These are phyloP conservation scores for Clavelina lepadiformis DNA, from an alignment of 23 tunicate species.

Conservation along the genomic window DNA sequence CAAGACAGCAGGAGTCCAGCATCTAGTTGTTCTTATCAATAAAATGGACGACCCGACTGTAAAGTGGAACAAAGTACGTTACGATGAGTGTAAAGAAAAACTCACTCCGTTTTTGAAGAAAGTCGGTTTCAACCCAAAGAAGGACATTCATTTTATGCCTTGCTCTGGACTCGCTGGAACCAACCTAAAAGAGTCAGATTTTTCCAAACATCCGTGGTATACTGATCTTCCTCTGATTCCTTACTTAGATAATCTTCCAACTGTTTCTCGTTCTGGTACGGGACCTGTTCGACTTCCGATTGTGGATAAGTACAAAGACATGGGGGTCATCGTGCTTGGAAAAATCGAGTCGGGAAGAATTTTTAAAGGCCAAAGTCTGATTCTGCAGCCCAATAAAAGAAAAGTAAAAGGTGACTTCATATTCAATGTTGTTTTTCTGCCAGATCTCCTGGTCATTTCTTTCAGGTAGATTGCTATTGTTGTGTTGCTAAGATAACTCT, in stretches of 20 bases:
- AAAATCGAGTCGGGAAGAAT: conserved; percentile 91
- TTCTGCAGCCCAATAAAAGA: conserved; percentile 81
- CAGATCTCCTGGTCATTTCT: neutral
- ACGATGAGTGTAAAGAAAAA: conserved; percentile 87
- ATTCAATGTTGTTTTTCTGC: conserved; percentile 1
- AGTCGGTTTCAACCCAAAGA: conserved; percentile 94
- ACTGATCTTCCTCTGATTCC: conserved; percentile 85
- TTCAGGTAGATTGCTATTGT: no score
- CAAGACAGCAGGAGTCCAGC: conserved; percentile 92
- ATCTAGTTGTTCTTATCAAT: conserved; percentile 80
- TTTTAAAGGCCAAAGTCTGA: conserved; percentile 62
- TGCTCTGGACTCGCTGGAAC: conserved; percentile 95
- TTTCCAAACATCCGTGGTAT: conserved; percentile 93
- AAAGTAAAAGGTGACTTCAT: conserved; percentile 73
- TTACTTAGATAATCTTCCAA: conserved; percentile 88
- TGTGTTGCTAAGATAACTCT: no score
- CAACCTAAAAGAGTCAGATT: conserved; percentile 66
- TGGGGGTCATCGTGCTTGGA: conserved; percentile 95
- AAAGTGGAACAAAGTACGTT: conserved; percentile 73
- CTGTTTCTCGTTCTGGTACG: conserved; percentile 47
- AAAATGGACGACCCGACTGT: conserved; percentile 99
- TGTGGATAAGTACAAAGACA: conserved; percentile 96
- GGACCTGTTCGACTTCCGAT: conserved; percentile 97
- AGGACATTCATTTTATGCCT: conserved; percentile 92
- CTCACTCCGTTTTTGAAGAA: conserved; percentile 93